Evolutionary conservation across 2,113 vertebrate species (phyloP).

Genomic region (Epinephelus cyanopodus): DNA sequence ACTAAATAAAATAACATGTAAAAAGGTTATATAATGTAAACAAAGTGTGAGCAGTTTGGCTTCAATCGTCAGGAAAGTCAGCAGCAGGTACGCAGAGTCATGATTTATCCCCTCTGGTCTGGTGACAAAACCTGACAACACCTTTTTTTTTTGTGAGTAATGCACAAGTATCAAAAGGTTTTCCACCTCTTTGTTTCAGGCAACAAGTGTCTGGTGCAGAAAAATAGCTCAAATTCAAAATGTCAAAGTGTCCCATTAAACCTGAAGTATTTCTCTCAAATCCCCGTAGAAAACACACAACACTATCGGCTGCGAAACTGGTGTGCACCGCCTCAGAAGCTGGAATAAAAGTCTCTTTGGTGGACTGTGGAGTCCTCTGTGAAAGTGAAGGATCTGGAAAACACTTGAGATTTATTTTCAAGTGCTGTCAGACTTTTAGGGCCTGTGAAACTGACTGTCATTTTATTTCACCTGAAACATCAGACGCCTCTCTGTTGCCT

Average conservation of each 20-base stretch:
- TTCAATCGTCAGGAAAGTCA: not conserved
- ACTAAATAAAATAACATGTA: not conserved
- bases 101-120: slow-evolving; percentile 3
- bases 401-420: slow-evolving; percentile 4
- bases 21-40: not conserved
- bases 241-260: slow-evolving; percentile 49
- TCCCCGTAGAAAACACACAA: not conserved
- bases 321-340: not conserved
- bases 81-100: not conserved
- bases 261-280: slow-evolving; percentile 7
- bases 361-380: slow-evolving; percentile 1
- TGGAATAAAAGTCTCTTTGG: not conserved
- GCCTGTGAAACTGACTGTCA: not conserved
- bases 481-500: not conserved
- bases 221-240: slow-evolving; percentile 31
- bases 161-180: slow-evolving; percentile 14
- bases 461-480: slow-evolving; percentile 11
- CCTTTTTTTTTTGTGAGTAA: not conserved
- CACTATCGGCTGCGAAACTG: slow-evolving; percentile 22
- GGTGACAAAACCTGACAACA: slow-evolving; percentile 10
- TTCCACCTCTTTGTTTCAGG: not conserved
- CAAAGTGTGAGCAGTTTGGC: not conserved
- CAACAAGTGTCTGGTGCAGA: not conserved
- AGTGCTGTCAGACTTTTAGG: not conserved
- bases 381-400: not conserved